Evolutionary conservation across 2,888 invertebrate species (phyloP), one percentile per base, ranked within the genome.

Genomic region (Tinea trinotella): DNA sequence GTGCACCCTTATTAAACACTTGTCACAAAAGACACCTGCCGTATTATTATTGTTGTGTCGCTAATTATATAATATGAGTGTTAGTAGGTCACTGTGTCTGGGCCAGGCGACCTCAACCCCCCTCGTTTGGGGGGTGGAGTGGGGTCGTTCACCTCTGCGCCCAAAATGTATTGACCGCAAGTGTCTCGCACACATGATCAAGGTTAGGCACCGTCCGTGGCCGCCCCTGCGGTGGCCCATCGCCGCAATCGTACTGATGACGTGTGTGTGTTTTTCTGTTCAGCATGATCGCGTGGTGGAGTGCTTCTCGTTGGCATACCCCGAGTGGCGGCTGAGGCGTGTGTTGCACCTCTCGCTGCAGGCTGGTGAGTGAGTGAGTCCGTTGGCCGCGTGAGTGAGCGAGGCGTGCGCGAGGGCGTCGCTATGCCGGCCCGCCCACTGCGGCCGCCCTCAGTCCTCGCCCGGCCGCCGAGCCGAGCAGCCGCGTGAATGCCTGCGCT

Each of bases 401-500:
- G 53, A 20, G 40, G 53, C 53, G 36, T 18, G 40, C 17, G 40
- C 40, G 34, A 30, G 52, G 12, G 15, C 30, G 35, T 17, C 1
- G 22, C 20, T 1, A 40, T 3, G 36, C 53, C 36, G 15, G 19
- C 50, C 19, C 10, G 13, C 20, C 40, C 13, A 40, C 35, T 9
- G 10, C n/a, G 20, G 15, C 36, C 40, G 44, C 40, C 40, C 22
- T 19, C 20, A 12, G 52, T 15, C 17, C 15, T 13, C 52, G 76
- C 71, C n/a, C 65, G 62, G 62, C 71, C 76, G 64, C 76, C 79
- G 78, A 76, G 79, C 76, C 76, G 19, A 12, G 17, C 20, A 54
- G 55, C 13, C 48, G 53, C 53, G 20, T 19, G 18, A 18, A 34
- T 40, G 40, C 56, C 57, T 48, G 54, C 48, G 53, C 53, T 50